Evolutionary conservation across 1,140 invertebrate species (phyloP).

Genomic region (Drosophila baimaii): DNA sequence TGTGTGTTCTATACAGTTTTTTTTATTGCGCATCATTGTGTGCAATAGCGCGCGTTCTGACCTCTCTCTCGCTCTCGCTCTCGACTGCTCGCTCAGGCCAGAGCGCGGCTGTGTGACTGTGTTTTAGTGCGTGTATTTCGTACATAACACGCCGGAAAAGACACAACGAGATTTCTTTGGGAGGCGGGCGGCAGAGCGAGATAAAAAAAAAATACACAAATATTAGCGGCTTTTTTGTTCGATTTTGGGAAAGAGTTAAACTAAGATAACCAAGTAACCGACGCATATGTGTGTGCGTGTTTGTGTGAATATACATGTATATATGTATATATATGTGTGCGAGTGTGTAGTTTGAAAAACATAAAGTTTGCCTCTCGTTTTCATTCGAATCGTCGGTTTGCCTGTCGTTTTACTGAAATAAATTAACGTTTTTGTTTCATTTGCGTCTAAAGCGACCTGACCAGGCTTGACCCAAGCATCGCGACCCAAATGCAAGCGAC

Average conservation of each 20-base stretch:
- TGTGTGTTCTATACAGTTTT: conserved; percentile 60
- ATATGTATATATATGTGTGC: conserved; percentile 2
- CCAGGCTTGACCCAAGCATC: conserved; percentile 25
- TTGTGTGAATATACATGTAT: too few species aligned
- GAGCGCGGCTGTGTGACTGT: conserved; percentile 24
- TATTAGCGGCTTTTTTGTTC: conserved; percentile 12
- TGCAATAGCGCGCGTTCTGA: conserved; percentile 64
- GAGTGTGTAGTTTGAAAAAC: not conserved
- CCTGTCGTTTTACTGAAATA: conserved; percentile 19
- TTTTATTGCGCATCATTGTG: conserved; percentile 81
- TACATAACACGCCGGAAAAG: conserved; percentile 63
- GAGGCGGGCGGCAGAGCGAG: conserved; percentile 27
- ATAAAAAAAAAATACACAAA: conserved; percentile 40
- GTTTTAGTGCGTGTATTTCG: conserved; percentile 20
- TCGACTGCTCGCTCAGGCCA: conserved; percentile 5
- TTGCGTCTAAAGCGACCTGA: conserved; percentile 20
- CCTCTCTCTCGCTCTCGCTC: conserved; percentile 39
- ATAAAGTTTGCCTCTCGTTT: conserved; percentile 24
- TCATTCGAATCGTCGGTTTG: conserved; percentile 9
- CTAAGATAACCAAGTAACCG: conserved; percentile 11
- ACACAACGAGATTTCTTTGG: conserved; percentile 32
- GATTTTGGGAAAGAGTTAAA: conserved; percentile 7
- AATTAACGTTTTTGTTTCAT: conserved; percentile 21
- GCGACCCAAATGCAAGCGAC: conserved; percentile 22
- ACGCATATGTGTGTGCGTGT: conserved; percentile 1